phyloP scores from a whole-genome alignment of 1,140 invertebrate genomes.

The Pomacea maculata region DNA sequence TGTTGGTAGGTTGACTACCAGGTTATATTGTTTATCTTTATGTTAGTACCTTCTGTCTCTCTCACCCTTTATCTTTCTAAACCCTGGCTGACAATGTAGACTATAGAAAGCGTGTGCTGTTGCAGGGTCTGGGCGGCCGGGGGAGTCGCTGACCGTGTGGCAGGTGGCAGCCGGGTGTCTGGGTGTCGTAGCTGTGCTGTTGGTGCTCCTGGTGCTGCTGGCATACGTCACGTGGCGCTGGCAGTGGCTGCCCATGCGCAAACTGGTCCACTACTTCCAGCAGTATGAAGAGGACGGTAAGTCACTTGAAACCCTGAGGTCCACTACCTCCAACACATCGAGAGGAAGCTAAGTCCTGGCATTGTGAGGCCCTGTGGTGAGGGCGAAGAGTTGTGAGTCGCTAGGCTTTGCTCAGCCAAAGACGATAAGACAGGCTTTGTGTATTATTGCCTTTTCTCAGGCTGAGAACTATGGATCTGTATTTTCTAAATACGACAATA shows the following conservation, averaged over 20 bases:
- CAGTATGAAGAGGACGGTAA: constrained; percentile 58
- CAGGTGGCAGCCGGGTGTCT: constrained; percentile 34
- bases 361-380: no score
- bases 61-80: background rate
- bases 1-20: background rate
- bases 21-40: background rate
- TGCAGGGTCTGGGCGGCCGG: background rate
- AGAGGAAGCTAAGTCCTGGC: no score
- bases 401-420: no score
- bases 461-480: no score
- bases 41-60: background rate
- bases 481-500: no score
- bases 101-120: background rate
- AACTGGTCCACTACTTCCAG: constrained; percentile 56
- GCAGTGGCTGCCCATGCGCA: constrained; percentile 47
- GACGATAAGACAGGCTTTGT: no score
- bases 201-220: constrained; percentile 27
- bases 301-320: background rate
- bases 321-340: no score
- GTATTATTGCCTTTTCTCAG: no score
- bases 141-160: constrained; percentile 14
- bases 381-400: no score
- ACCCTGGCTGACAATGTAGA: background rate
- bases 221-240: constrained; percentile 49
- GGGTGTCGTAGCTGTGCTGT: constrained; percentile 29